Percentiles rank a stretch among this genome's conserved stretches.
Conservation (phyloP, 2,797 vertebrate species). For the Brachyrhaphis roseni region DNA sequence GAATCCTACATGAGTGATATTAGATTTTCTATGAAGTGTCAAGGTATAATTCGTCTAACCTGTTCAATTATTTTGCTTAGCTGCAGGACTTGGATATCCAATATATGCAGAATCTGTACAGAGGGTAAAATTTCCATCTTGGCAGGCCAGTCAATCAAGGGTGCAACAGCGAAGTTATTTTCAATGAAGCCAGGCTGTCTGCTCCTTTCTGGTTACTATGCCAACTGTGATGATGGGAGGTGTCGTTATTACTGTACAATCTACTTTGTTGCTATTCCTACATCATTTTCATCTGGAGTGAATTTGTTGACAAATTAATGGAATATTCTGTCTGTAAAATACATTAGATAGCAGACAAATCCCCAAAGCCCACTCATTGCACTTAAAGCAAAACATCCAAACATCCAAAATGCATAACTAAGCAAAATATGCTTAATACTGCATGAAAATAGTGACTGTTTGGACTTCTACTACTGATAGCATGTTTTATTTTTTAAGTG, state of each 20-base stretch:
- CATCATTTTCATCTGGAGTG: not conserved
- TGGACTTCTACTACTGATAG: not conserved
- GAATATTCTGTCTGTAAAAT: not conserved
- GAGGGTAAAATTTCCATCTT: not conserved
- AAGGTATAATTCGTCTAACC: not conserved
- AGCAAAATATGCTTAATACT: not conserved
- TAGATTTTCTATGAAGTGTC: constrained; percentile 2
- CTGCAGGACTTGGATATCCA: constrained; percentile 6
- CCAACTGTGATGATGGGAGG: constrained; percentile 30
- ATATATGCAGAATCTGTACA: not conserved
- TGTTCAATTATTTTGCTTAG: not conserved
- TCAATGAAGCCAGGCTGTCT: constrained; percentile 22
- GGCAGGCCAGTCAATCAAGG: constrained; percentile 27
- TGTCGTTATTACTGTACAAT: not conserved
- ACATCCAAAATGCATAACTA: not conserved
- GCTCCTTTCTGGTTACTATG: constrained; percentile 41
- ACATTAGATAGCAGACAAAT: not conserved
- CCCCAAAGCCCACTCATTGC: not conserved
- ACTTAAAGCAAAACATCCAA: not conserved
- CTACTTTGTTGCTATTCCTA: not conserved
- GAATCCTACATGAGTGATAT: constrained; percentile 3
- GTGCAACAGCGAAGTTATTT: constrained; percentile 31
- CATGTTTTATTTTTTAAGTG: not conserved
- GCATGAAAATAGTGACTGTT: not conserved
- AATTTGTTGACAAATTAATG: not conserved